Evolutionary conservation across 2,888 invertebrate species (phyloP).

Genomic region (Mimachlamys varia): DNA sequence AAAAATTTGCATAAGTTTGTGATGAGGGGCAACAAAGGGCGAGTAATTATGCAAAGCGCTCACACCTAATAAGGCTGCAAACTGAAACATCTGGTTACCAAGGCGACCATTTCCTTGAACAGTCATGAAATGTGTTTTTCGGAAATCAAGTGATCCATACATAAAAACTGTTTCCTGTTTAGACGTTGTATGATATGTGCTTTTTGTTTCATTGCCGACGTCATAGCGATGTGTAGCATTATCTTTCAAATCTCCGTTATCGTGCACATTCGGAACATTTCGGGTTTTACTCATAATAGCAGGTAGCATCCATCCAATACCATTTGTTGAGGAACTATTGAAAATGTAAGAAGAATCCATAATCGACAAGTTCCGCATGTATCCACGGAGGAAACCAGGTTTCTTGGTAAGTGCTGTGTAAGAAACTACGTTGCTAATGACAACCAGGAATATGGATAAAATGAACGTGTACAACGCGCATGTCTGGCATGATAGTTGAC

Average conservation of each 20-base stretch:
- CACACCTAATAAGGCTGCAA: conserved; percentile 63
- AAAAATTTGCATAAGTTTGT: conserved; percentile 56
- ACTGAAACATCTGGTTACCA: conserved; percentile 68
- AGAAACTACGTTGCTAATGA: not conserved
- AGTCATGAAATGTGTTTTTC: conserved; percentile 53
- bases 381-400: not conserved
- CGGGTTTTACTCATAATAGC: not conserved
- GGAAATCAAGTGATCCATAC: not conserved
- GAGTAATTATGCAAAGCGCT: conserved; percentile 57
- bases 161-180: not conserved
- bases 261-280: not conserved
- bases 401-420: not conserved
- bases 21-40: conserved; percentile 52
- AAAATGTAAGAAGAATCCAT: not conserved
- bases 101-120: conserved; percentile 59
- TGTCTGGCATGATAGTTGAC: not conserved
- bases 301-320: not conserved
- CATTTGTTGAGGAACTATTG: not conserved
- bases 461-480: not conserved
- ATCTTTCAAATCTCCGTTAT: not conserved
- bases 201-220: not conserved
- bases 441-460: not conserved
- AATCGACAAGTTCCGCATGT: not conserved
- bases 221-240: not conserved
- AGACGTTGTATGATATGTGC: not conserved